Evolutionary conservation across 1,140 invertebrate species (phyloP).

Genomic region (Mylabris phalerata): DNA sequence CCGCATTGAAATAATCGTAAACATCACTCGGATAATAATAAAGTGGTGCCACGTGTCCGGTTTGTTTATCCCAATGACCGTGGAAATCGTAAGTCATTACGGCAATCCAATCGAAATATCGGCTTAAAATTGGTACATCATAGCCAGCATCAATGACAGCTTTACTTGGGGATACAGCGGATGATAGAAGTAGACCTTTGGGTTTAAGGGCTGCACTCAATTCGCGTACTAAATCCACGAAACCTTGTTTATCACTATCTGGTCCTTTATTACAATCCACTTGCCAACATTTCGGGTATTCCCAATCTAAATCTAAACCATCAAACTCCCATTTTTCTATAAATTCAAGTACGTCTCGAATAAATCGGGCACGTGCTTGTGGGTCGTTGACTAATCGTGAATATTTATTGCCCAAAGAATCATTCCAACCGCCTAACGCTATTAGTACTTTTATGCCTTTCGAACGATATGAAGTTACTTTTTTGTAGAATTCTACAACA

Average conservation of each 20-base stretch:
- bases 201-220: slow-evolving; percentile 63
- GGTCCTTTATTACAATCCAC: slow-evolving; percentile 74
- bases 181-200: slow-evolving; percentile 63
- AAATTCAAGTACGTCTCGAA: slow-evolving; percentile 52
- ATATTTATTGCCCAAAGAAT: slow-evolving; percentile 60
- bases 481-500: slow-evolving; percentile 53
- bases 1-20: slow-evolving; percentile 68
- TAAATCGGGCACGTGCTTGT: slow-evolving; percentile 50
- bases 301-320: slow-evolving; percentile 66
- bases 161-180: slow-evolving; percentile 80
- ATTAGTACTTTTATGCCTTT: slow-evolving; percentile 61
- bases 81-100: slow-evolving; percentile 88
- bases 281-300: slow-evolving; percentile 66
- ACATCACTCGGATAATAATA: slow-evolving; percentile 66
- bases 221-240: slow-evolving; percentile 63
- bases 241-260: slow-evolving; percentile 66
- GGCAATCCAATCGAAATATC: slow-evolving; percentile 80
- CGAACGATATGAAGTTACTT: slow-evolving; percentile 50
- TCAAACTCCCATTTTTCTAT: slow-evolving; percentile 61
- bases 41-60: slow-evolving; percentile 78
- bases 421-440: slow-evolving; percentile 66
- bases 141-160: slow-evolving; percentile 74
- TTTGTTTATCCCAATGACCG: slow-evolving; percentile 84
- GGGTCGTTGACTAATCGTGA: slow-evolving; percentile 51
- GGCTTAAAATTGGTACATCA: slow-evolving; percentile 60